Evolutionary conservation across 2,113 vertebrate species (phyloP).

Genomic region (Verasper variegatus): DNA sequence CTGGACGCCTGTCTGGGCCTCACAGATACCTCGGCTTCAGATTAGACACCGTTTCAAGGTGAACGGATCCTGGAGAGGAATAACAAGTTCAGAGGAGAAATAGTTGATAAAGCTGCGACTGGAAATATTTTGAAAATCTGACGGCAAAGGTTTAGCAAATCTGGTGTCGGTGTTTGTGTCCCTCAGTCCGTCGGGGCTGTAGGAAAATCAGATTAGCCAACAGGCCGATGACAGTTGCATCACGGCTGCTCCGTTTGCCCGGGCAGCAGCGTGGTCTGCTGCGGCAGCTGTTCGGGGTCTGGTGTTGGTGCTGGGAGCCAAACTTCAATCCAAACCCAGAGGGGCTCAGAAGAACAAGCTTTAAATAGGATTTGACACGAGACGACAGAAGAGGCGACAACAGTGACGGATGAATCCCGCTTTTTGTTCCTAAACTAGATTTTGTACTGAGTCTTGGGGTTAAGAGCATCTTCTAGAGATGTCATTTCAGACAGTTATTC

Average conservation of each 20-base stretch:
- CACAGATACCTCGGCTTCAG: neutral
- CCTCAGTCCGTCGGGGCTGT: neutral
- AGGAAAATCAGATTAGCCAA: constrained; percentile 39
- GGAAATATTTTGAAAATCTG: neutral
- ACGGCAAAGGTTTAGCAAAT: neutral
- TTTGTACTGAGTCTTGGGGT: neutral
- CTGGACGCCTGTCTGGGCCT: neutral
- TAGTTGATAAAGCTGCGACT: neutral
- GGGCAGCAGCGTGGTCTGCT: neutral
- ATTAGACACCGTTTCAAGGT: neutral
- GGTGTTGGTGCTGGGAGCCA: constrained; percentile 29
- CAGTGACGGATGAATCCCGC: neutral
- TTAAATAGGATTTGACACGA: constrained; percentile 42
- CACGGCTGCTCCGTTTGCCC: neutral
- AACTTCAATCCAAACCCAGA: constrained; percentile 13
- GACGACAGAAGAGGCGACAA: neutral
- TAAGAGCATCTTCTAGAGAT: too few relatives aligned
- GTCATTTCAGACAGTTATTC: too few relatives aligned
- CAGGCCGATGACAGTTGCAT: constrained; percentile 32
- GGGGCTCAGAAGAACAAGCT: constrained; percentile 20
- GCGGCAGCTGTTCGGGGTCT: constrained; percentile 51
- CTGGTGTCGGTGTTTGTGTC: neutral
- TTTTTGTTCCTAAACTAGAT: neutral
- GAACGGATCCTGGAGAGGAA: neutral
- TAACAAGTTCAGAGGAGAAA: neutral